phyloP scores from a whole-genome alignment of 2,797 vertebrate species.

The Thalassophryne amazonica region DNA sequence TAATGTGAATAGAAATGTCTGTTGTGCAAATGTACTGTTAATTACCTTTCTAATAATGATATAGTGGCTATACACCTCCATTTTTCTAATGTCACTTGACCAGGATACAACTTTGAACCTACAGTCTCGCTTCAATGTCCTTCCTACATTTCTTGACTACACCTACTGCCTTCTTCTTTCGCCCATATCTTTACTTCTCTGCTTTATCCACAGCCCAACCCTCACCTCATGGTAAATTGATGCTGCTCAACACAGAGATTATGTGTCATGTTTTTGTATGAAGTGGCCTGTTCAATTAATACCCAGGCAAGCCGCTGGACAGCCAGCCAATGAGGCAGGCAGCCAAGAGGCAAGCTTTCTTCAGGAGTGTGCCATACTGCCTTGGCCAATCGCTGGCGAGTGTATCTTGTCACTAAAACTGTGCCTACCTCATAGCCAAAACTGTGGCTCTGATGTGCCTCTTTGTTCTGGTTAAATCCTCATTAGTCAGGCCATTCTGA shows the following conservation, averaged over 20 bases:
- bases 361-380: conserved; percentile 22
- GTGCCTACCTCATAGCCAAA: conserved; percentile 17
- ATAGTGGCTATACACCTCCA: no score
- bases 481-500: conserved; percentile 44
- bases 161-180: not conserved
- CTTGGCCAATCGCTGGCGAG: conserved; percentile 17
- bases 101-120: no score
- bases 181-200: not conserved
- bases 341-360: conserved; percentile 38
- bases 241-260: conserved; percentile 45
- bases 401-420: conserved; percentile 13
- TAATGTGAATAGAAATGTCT: no score
- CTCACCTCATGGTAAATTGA: conserved; percentile 47
- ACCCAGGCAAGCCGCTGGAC: conserved; percentile 28
- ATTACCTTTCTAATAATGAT: no score
- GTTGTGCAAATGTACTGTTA: no score
- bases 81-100: no score
- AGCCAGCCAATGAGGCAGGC: conserved; percentile 20
- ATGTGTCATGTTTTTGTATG: conserved; percentile 52
- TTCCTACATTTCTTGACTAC: conserved; percentile 1
- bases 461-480: conserved; percentile 54
- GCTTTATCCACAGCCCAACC: conserved; percentile 12
- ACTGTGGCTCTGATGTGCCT: conserved; percentile 21
- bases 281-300: conserved; percentile 56
- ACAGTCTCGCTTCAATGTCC: no score